Evolutionary conservation across 2,888 invertebrate genomes (phyloP).

Genomic region (Amitus sp.): DNA sequence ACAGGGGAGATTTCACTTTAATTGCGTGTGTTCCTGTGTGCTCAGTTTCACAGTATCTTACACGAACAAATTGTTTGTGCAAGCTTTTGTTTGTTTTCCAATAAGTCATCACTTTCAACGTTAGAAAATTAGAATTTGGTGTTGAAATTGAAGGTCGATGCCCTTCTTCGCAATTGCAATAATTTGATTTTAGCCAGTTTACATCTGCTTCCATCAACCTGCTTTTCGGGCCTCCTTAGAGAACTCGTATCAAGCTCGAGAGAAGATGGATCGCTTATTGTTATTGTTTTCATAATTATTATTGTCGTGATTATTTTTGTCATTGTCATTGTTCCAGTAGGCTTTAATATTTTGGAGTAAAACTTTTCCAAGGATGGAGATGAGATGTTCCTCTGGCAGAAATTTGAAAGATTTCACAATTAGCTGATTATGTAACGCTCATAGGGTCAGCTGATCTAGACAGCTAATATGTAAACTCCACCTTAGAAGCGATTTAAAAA

Average conservation of each 20-base stretch:
- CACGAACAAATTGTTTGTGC: slow-evolving; percentile 14
- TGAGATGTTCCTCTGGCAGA: too few species aligned
- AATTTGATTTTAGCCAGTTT: slow-evolving; percentile 32
- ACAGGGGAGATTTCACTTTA: too few species aligned
- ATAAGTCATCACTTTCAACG: slow-evolving; percentile 24
- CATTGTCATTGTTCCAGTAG: too few species aligned
- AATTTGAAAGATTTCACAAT: too few species aligned
- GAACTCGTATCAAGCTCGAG: slow-evolving; percentile 23
- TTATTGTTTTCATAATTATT: slow-evolving; percentile 7
- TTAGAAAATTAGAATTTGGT: slow-evolving; percentile 21
- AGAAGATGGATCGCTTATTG: slow-evolving; percentile 28
- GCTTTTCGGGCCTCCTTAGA: slow-evolving; percentile 23
- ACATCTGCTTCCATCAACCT: slow-evolving; percentile 31
- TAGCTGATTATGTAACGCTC: too few species aligned
- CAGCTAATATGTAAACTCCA: too few species aligned
- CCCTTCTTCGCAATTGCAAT: slow-evolving; percentile 21
- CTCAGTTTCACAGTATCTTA: too few species aligned
- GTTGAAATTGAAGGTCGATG: slow-evolving; percentile 29
- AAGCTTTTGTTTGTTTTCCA: slow-evolving; percentile 22
- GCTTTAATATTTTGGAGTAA: too few species aligned
- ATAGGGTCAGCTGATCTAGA: too few species aligned
- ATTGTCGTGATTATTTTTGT: background rate
- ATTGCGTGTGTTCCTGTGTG: too few species aligned
- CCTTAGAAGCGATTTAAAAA: too few species aligned
- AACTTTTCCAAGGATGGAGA: too few species aligned